These are phyloP conservation scores for Parapsyche elsis DNA, from an alignment of 1,140 invertebrate species.

Conservation along the genomic window DNA sequence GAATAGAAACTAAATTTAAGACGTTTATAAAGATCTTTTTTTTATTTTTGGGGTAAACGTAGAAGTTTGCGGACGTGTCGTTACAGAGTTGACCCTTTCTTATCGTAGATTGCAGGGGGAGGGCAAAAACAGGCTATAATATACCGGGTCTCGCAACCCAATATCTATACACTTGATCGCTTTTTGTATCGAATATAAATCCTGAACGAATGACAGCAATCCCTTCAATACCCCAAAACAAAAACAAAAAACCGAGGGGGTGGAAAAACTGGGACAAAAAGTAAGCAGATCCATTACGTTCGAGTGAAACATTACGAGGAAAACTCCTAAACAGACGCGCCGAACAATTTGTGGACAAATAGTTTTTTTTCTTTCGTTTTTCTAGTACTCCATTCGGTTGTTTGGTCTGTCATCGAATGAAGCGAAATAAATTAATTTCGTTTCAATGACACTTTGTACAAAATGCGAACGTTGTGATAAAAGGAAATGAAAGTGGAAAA, in stretches of 20 bases:
- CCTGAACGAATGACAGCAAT: neutral
- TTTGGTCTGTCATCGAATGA: conserved; percentile 24
- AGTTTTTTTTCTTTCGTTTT: neutral
- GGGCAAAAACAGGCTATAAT: neutral
- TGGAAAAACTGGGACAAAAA: neutral
- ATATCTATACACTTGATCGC: conserved; percentile 26
- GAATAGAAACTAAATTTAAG: no score
- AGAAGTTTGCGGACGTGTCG: neutral
- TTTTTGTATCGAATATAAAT: conserved; percentile 26
- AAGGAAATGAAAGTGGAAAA: no score
- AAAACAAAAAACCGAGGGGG: neutral
- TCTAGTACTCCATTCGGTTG: neutral
- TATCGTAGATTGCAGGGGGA: conserved; percentile 8
- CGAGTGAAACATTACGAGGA: conserved; percentile 2
- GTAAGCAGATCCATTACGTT: neutral
- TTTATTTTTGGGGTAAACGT: no score
- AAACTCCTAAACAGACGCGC: neutral
- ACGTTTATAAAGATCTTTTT: no score
- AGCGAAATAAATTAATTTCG: conserved; percentile 30
- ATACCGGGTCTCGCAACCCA: conserved; percentile 3
- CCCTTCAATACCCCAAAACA: neutral
- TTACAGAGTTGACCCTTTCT: conserved; percentile 26
- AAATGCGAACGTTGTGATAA: no score
- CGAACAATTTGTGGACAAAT: conserved; percentile 23
- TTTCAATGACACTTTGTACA: neutral